These are phyloP conservation scores for Pristionchus maxplancki DNA, from an alignment of 2,888 invertebrate genomes.

Conservation along the genomic window DNA sequence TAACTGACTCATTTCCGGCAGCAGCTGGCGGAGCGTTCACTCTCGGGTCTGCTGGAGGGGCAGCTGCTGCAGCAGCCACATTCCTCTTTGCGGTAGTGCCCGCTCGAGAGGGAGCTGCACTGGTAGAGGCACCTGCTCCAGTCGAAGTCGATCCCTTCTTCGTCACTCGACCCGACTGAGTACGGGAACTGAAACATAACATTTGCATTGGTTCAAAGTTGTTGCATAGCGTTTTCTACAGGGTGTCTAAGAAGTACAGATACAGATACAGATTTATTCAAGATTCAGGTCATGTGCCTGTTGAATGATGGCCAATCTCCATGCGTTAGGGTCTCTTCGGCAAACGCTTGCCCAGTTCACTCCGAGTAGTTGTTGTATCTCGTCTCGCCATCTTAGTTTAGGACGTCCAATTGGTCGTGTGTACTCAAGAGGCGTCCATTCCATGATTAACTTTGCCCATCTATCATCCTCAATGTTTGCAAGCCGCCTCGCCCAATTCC, in stretches of 20 bases:
- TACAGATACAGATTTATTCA: too few species aligned
- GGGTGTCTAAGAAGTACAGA: too few species aligned
- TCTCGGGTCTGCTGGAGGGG: neutral
- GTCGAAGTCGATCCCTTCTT: neutral
- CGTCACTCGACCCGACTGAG: constrained; percentile 11
- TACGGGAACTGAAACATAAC: constrained; percentile 7
- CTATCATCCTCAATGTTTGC: neutral
- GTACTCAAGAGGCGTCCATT: neutral
- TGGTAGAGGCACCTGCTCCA: neutral
- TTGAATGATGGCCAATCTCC: too few species aligned
- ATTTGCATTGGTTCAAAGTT: too few species aligned
- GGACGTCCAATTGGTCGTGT: too few species aligned
- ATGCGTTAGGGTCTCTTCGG: too few species aligned
- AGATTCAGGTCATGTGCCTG: too few species aligned
- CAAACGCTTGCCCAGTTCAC: too few species aligned
- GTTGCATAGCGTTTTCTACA: too few species aligned
- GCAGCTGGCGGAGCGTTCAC: neutral
- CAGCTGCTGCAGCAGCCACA: neutral
- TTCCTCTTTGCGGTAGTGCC: neutral
- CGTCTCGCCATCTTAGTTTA: too few species aligned
- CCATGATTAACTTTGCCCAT: neutral
- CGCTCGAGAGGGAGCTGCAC: neutral
- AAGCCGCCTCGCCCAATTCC: neutral
- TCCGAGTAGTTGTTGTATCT: too few species aligned
- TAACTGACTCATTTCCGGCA: neutral